Evolutionary conservation across 2,797 vertebrate species (phyloP).

Genomic region (Diglossa cyanea): DNA sequence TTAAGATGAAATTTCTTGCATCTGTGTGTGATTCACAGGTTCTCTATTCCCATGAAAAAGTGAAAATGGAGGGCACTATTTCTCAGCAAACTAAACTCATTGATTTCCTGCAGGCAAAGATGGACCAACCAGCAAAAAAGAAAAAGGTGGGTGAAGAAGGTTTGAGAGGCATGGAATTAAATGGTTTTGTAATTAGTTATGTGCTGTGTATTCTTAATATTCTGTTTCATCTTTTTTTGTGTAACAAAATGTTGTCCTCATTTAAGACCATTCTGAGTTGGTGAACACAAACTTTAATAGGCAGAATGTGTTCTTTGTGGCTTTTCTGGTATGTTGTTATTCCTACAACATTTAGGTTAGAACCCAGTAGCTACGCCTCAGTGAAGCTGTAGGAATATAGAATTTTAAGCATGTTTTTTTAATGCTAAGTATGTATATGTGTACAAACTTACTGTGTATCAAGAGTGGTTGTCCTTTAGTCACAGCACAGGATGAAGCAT

Average conservation of each 20-base stretch:
- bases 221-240: constrained; percentile 9
- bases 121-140: constrained; percentile 98
- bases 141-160: constrained; percentile 87
- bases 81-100: constrained; percentile 98
- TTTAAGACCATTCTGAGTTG: background rate
- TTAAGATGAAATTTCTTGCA: background rate
- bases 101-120: constrained; percentile 98
- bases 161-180: background rate
- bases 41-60: constrained; percentile 97
- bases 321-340: background rate
- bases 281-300: background rate
- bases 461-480: background rate
- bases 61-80: constrained; percentile 99
- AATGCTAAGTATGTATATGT: background rate
- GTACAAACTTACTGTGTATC: background rate
- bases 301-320: background rate
- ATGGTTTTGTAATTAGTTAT: background rate
- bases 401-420: background rate
- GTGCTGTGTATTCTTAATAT: constrained; percentile 23
- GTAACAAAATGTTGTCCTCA: background rate
- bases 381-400: background rate
- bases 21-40: constrained; percentile 79
- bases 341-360: background rate
- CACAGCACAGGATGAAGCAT: constrained; percentile 7
- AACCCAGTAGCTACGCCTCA: background rate